Conservation (phyloP, 2,113 vertebrate genomes). For the Platanista minor region DNA sequence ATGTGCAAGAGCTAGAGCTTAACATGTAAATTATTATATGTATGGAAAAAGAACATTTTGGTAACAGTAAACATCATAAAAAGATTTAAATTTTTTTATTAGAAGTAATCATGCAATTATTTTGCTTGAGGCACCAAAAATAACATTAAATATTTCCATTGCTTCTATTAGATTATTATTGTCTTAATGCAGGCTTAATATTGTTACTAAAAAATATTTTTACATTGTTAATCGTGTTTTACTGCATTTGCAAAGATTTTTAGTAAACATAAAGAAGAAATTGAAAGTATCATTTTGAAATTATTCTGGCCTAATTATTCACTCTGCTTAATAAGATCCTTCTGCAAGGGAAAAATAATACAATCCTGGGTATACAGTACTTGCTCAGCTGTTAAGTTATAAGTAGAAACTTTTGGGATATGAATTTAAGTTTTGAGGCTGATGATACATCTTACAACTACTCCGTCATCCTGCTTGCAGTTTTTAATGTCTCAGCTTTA, state of each 20-base stretch:
- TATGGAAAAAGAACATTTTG: not conserved
- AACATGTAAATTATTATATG: not conserved
- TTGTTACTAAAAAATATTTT: not conserved
- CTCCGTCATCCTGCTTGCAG: not conserved
- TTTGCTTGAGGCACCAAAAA: not conserved
- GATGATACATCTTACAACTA: not conserved
- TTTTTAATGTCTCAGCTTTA: not conserved
- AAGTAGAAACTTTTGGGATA: not conserved
- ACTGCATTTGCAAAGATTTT: not conserved
- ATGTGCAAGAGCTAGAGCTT: not conserved
- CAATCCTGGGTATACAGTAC: not conserved
- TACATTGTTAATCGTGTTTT: not conserved
- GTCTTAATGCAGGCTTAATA: not conserved
- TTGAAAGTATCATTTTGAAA: not conserved
- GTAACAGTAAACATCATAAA: not conserved
- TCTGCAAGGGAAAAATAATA: not conserved
- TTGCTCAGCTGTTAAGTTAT: not conserved
- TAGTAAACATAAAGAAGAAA: not conserved
- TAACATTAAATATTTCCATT: not conserved
- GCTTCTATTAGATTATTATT: not conserved
- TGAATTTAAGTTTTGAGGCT: not conserved
- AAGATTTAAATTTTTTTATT: not conserved
- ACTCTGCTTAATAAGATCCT: not conserved
- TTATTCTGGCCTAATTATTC: slow-evolving; percentile 9
- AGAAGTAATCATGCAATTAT: not conserved